Conservation (phyloP, 1,140 invertebrate species). For the Drosophila grimshawi region DNA sequence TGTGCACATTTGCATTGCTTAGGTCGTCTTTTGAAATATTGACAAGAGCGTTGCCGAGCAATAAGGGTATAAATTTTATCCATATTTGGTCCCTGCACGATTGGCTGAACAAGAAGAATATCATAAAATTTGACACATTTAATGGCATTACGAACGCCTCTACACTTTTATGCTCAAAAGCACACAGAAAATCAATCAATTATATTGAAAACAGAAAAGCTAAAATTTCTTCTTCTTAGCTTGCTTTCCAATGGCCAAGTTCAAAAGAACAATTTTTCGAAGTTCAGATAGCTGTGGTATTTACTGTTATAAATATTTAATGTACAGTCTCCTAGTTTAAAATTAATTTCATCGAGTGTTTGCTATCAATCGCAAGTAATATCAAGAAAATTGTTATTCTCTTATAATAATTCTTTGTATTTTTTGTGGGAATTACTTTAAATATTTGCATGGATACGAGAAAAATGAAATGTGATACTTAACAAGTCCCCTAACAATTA, state of each 20-base stretch:
- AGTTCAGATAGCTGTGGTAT: neutral
- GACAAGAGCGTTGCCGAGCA: constrained; percentile 9
- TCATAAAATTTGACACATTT: constrained; percentile 30
- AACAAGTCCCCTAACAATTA: too few relatives aligned
- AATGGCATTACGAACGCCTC: constrained; percentile 21
- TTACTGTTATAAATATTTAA: neutral
- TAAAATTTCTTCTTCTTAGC: neutral
- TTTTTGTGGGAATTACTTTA: neutral
- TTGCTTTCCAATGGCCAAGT: neutral
- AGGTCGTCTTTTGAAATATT: constrained; percentile 14
- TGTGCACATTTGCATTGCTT: constrained; percentile 19
- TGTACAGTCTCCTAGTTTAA: neutral
- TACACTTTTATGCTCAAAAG: constrained; percentile 25
- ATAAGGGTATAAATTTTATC: neutral
- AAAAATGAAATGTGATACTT: too few relatives aligned
- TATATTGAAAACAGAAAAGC: constrained; percentile 7
- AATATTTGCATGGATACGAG: too few relatives aligned
- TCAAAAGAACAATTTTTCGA: neutral
- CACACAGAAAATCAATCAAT: constrained; percentile 36
- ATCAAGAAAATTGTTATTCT: too few relatives aligned
- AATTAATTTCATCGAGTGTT: neutral
- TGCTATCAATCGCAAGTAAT: neutral
- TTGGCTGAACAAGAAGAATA: constrained; percentile 25
- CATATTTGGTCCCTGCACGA: constrained; percentile 6
- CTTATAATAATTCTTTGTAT: neutral